Evolutionary conservation across 2,797 vertebrate species (phyloP).

Genomic region (Pampus argenteus): DNA sequence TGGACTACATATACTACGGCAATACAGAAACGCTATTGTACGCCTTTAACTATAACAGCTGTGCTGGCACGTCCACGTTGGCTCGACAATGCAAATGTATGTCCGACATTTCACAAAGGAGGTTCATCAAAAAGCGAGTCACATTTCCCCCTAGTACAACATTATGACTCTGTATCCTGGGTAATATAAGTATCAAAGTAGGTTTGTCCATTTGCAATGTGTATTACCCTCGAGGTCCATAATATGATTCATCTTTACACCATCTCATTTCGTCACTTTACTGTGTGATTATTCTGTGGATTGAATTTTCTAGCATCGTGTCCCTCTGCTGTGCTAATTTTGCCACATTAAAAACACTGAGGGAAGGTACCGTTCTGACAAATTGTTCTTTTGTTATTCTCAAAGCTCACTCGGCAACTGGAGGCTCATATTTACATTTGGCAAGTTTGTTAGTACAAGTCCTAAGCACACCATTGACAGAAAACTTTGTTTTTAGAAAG

Average conservation of each 20-base stretch:
- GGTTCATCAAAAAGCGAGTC: constrained; percentile 55
- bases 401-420: constrained; percentile 51
- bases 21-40: constrained; percentile 7
- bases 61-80: constrained; percentile 15
- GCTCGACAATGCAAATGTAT: constrained; percentile 45
- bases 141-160: constrained; percentile 35
- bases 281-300: constrained; percentile 48
- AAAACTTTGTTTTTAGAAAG: constrained; percentile 59
- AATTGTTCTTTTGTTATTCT: constrained; percentile 59
- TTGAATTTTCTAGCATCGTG: constrained; percentile 33
- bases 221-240: constrained; percentile 77
- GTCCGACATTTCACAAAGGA: constrained; percentile 41
- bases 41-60: constrained; percentile 46
- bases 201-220: constrained; percentile 74
- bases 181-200: constrained; percentile 67
- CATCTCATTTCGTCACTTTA: constrained; percentile 70
- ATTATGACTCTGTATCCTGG: constrained; percentile 53
- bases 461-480: constrained; percentile 67
- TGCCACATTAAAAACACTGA: constrained; percentile 52
- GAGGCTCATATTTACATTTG: constrained; percentile 65
- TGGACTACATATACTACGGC: constrained; percentile 16
- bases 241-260: constrained; percentile 67
- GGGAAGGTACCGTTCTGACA: constrained; percentile 51
- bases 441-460: constrained; percentile 56
- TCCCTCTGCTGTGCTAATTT: constrained; percentile 58